Percentiles rank a stretch among this genome's conserved stretches.
phyloP scores from a whole-genome alignment of 2,113 vertebrate genomes.

The Sinocyclocheilus maitianheensis region DNA sequence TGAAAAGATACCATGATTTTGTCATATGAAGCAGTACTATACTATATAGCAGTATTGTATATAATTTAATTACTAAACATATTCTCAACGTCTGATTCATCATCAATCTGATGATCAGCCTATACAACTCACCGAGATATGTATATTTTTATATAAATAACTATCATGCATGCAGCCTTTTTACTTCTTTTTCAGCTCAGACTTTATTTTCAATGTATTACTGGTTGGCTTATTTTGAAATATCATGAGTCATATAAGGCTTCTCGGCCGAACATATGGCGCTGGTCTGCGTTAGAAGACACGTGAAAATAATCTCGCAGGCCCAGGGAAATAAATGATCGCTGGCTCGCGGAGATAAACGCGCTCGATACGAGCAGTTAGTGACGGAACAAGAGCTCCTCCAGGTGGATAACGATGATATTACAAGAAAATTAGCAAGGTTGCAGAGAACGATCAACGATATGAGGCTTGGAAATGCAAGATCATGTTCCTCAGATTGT shows the following conservation, averaged over 20 bases:
- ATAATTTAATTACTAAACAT: background rate
- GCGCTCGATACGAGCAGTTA: background rate
- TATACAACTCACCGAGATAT: background rate
- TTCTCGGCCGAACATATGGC: background rate
- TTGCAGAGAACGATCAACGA: background rate
- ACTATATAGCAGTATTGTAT: background rate
- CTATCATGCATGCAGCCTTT: background rate
- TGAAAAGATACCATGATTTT: background rate
- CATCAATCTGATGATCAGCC: background rate
- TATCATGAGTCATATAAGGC: background rate
- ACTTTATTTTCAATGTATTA: background rate
- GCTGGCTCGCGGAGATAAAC: background rate
- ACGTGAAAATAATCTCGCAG: background rate
- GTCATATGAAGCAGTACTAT: background rate
- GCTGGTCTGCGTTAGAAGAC: background rate
- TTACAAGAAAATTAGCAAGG: background rate
- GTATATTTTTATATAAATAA: background rate
- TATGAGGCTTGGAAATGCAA: background rate
- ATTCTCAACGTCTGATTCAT: background rate
- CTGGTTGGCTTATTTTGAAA: background rate
- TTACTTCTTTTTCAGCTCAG: background rate
- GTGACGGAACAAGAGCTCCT: conserved; percentile 46
- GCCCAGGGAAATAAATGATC: conserved; percentile 1
- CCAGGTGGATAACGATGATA: conserved; percentile 13
- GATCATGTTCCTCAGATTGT: too few relatives aligned